Base-by-base conservation (phyloP, 2,888 invertebrate species). In the Habrosyne pyritoides region DNA sequence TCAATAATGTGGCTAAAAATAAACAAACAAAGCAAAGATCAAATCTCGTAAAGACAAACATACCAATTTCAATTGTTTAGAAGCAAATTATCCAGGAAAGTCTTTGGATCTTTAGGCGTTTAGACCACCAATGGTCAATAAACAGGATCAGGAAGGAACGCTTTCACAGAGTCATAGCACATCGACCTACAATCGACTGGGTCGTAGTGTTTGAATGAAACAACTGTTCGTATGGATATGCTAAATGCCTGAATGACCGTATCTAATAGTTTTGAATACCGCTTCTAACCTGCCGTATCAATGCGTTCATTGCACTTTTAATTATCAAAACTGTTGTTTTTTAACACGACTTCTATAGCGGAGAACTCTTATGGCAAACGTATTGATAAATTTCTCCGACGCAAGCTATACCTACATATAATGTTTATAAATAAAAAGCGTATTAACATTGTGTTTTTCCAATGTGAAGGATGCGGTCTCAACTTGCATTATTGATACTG, bases 221-320 rank as follows among this genome's bases (percentile, higher is more conserved):
- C 12, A 26, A 26, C 28, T 24, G 28, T 50, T 50, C 8, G 14
- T 30, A 28, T 30, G 50, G 28, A 21, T 30, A 26, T 49, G 24
- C 26, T 26, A 30, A 50, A 50, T 5, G 28, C n/a, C 33, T n/a
- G 33, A 33, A 33, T 33, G 33, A 33, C 33, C 33, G 33, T 33
- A 33, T n/a, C 33, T n/a, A 6, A 33, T 33, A 1, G 33, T 33
- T n/a, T 30, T 33, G n/a, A 33, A 6, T n/a, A 10, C 21, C 50
- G 28, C 14, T 14, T 49, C 50, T 10, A 21, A 50, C 18, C 21
- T n/a, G 5, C 50, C 18, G 21, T 50, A 26, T 48, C n/a, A 28
- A 14, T 30, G 28, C 50, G 50, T 12, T 30, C 50, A 28, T 50
- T 30, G 50, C 50, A 50, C 30, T 50, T 50, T 10, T 49, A 3